Conservation (phyloP, 2,113 vertebrate genomes). For the Daubentonia madagascariensis region DNA sequence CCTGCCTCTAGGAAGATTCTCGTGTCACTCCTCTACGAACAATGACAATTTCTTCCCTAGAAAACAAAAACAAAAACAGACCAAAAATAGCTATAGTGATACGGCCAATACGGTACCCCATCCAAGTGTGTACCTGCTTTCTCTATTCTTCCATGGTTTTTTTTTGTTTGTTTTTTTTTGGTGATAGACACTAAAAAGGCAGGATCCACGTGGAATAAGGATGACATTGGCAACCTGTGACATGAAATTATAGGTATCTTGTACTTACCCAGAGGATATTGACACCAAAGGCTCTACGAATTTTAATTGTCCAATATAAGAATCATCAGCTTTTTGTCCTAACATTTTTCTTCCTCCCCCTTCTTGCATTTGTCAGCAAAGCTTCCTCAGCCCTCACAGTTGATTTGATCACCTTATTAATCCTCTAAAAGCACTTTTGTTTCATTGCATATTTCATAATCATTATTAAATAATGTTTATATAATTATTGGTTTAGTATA, state of each 20-base stretch:
- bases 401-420: background rate
- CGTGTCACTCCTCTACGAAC: background rate
- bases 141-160: background rate
- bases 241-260: background rate
- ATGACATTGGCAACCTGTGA: background rate
- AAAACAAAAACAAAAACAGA: background rate
- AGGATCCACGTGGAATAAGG: background rate
- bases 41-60: background rate
- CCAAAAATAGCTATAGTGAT: background rate
- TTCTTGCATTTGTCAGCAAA: background rate
- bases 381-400: background rate
- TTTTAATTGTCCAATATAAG: background rate
- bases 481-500: background rate
- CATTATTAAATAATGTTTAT: background rate
- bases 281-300: background rate
- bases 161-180: background rate
- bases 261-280: background rate
- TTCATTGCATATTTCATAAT: background rate
- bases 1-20: background rate
- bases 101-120: background rate
- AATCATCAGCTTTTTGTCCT: background rate
- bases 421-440: background rate
- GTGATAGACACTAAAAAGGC: background rate
- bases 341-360: background rate
- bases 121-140: background rate